Percentiles rank a stretch among this genome's conserved stretches.
Conservation (phyloP, 2,113 vertebrate species). For the Fulmarus glacialis region DNA sequence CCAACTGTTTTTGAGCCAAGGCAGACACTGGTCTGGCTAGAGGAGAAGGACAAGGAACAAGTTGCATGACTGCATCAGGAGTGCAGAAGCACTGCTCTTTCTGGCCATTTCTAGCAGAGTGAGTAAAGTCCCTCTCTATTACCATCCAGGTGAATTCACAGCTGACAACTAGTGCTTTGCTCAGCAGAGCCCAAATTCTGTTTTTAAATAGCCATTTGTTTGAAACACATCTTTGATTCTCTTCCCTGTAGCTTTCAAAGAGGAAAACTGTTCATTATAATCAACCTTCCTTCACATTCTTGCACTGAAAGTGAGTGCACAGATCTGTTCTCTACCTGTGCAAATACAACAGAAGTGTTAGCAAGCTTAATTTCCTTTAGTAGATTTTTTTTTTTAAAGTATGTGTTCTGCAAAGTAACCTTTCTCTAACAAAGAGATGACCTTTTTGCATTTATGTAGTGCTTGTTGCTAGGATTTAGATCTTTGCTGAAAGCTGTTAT, state of each 20-base stretch:
- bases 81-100: neutral
- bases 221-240: neutral
- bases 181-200: neutral
- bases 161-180: neutral
- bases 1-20: neutral
- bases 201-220: neutral
- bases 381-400: conserved; percentile 3
- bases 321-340: neutral
- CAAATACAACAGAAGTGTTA: conserved; percentile 35
- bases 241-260: neutral
- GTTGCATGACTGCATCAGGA: neutral
- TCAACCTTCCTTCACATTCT: neutral
- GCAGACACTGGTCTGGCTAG: neutral
- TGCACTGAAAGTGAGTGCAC: neutral
- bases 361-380: conserved; percentile 14
- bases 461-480: conserved; percentile 63
- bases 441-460: conserved; percentile 57
- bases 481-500: conserved; percentile 65
- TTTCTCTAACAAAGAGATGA: conserved; percentile 49
- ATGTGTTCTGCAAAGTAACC: neutral
- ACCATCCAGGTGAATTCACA: neutral
- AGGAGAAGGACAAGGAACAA: neutral
- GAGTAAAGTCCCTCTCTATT: neutral
- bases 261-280: neutral
- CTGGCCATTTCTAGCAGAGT: neutral